These are phyloP conservation scores for Tragelaphus buxtoni DNA, from an alignment of 2,113 vertebrate genomes.

Conservation along the genomic window DNA sequence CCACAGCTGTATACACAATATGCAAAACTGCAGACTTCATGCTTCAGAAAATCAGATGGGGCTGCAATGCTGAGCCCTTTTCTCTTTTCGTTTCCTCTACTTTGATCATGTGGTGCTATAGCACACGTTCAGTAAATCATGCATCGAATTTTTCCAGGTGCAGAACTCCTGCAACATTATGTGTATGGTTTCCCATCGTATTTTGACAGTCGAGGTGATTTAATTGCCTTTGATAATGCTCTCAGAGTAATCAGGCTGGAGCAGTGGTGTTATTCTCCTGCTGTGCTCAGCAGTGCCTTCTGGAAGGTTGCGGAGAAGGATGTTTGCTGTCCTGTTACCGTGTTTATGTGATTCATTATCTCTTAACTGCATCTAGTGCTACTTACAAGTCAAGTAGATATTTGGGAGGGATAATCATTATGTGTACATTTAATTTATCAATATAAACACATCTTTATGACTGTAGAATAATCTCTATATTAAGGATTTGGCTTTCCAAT, in stretches of 20 bases:
- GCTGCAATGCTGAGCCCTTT: not conserved
- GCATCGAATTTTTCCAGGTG: conserved; percentile 14
- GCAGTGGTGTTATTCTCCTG: not conserved
- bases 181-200: not conserved
- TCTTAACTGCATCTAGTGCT: not conserved
- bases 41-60: not conserved
- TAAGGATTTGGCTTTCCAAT: not conserved
- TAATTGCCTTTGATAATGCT: conserved; percentile 40
- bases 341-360: conserved; percentile 19
- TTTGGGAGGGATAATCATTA: conserved; percentile 15
- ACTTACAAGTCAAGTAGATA: not conserved
- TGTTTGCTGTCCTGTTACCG: conserved; percentile 48
- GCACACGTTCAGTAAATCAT: not conserved
- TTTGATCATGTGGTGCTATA: not conserved
- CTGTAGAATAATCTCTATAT: not conserved
- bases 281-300: conserved; percentile 10
- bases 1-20: not conserved
- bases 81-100: conserved; percentile 4
- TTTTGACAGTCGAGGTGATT: conserved; percentile 52
- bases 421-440: conserved; percentile 21
- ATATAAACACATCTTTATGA: not conserved
- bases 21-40: not conserved
- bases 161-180: not conserved
- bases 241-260: conserved; percentile 37
- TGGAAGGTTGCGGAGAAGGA: not conserved